Conservation (phyloP, 64 coral and sea anemone species). For the Montipora cactus region DNA sequence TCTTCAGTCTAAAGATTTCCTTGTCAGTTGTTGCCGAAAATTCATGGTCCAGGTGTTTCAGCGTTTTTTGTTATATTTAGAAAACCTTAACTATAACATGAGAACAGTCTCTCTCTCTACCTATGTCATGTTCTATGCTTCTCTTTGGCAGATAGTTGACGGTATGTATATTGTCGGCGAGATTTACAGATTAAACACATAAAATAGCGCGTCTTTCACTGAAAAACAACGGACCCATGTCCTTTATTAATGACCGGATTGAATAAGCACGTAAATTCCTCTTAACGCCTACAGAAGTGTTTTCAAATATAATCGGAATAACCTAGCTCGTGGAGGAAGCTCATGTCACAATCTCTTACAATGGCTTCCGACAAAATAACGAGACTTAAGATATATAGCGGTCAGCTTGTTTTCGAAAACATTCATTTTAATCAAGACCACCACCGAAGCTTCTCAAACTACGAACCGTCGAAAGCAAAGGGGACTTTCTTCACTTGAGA, state of each 20-base stretch:
- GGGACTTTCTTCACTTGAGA: not conserved
- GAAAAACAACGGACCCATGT: not conserved
- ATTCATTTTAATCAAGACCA: not conserved
- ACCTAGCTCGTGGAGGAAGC: not conserved
- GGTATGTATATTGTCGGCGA: not conserved
- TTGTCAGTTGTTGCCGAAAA: not conserved
- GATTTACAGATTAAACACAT: not conserved
- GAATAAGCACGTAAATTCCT: too few species aligned
- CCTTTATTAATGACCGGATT: slow-evolving; percentile 1
- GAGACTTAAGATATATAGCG: not conserved
- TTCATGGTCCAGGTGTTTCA: too few species aligned
- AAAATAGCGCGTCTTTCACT: not conserved
- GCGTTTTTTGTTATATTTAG: too few species aligned
- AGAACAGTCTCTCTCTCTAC: too few species aligned
- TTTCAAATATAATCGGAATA: not conserved
- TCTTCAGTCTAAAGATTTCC: not conserved
- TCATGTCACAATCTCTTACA: not conserved
- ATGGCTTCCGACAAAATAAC: not conserved
- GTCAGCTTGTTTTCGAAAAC: not conserved
- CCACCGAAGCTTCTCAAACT: not conserved
- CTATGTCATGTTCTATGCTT: too few species aligned
- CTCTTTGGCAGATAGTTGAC: not conserved
- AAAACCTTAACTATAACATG: too few species aligned
- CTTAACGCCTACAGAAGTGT: not conserved
- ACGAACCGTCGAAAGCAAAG: not conserved